Evolutionary conservation across 2,113 vertebrate genomes (phyloP), one percentile per base, ranked within the genome.

Genomic region (Microcebus jonahi): DNA sequence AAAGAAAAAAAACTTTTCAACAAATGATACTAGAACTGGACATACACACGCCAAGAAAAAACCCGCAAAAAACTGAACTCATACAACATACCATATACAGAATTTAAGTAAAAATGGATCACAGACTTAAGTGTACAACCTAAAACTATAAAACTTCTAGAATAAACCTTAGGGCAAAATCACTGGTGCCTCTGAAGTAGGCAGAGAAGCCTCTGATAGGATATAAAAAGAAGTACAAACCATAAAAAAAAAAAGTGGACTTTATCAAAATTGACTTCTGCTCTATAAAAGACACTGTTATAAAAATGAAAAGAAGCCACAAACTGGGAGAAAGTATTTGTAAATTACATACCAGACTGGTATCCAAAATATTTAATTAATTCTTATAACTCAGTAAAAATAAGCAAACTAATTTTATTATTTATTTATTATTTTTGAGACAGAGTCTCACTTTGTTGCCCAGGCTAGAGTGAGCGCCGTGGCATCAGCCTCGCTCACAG

Each of bases 261-360:
- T 84, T 95, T 34, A 71, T 67, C 75, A 93, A 84, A 94, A 91
- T 31, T 79, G 87, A 79, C 57, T 79, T 88, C 59, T 90, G 23
- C 7, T 29, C 27, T 87, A 93, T 27, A 70, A 95, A 94, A 90
- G 5, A 75, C n/a, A 84, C 45, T 42, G 14, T 50, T 91, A 42
- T 90, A 45, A 48, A 93, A 92, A 94, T 20, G 25, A 71, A 53
- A 76, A 29, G n/a, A 79, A 73, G 36, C 10, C 55, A 75, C 50
- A 83, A 86, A 61, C 21, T 29, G 2, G 20, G 20, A 73, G 63
- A 83, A 81, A 79, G 20, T 39, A 84, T 76, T 57, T 76, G 18
- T 53, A 71, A 91, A 93, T 76, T 10, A 80, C 25, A 42, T 7
- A 88, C 20, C 27, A 84, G 48, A 86, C 3, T 29, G 17, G 8